A percentile compares a stretch with the other conserved stretches of the same genome.
Conservation (phyloP, 2,888 invertebrate species). For the Mesoligia furuncula region DNA sequence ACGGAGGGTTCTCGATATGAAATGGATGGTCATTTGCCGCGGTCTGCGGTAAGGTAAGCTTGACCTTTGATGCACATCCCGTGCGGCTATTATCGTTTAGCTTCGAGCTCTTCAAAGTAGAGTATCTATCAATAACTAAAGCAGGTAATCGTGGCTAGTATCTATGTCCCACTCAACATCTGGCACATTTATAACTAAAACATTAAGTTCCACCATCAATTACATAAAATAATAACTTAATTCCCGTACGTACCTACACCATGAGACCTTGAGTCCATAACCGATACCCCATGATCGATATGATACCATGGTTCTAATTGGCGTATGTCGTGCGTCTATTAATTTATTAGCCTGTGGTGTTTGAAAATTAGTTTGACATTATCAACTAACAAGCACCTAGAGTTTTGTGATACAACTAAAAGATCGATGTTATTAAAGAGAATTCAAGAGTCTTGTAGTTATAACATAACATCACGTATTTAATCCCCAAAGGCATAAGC, state of each 20-base stretch:
- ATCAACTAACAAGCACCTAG: not conserved
- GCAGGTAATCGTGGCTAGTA: not conserved
- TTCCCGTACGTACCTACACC: slow-evolving; percentile 11
- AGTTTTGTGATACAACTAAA: not conserved
- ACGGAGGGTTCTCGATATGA: no score
- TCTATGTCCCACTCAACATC: not conserved
- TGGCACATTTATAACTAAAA: not conserved
- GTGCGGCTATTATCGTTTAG: no score
- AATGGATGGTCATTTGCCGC: no score
- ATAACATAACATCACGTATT: no score
- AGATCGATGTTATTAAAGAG: not conserved
- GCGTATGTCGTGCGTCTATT: slow-evolving; percentile 13
- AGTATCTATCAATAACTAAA: not conserved
- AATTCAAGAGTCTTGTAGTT: not conserved
- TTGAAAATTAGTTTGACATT: slow-evolving; percentile 4
- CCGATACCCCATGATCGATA: slow-evolving; percentile 37
- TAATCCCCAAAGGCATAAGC: no score
- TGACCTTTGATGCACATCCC: no score
- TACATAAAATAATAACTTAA: slow-evolving; percentile 29
- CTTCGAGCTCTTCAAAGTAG: not conserved
- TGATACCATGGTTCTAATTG: slow-evolving; percentile 10
- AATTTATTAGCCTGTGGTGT: slow-evolving; percentile 1
- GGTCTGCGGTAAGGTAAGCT: no score
- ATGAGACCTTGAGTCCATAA: slow-evolving; percentile 34
- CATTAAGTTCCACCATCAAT: slow-evolving; percentile 10